A percentile compares a stretch with the other conserved stretches of the same genome.
Conservation (phyloP, 2,888 invertebrate species). For the Anoplius nigerrimus region DNA sequence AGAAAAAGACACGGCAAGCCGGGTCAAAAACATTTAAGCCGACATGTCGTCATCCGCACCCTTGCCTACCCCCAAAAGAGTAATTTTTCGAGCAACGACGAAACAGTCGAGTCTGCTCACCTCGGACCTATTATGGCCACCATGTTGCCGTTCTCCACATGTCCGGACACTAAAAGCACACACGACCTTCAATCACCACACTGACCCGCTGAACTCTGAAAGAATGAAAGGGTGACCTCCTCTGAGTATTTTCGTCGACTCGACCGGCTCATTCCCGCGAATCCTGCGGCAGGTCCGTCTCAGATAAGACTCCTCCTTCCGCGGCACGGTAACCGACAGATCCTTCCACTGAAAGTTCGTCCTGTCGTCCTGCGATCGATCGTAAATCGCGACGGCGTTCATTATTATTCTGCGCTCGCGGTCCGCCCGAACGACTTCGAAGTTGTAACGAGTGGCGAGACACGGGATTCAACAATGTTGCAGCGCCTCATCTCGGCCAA, state of each 20-base stretch:
- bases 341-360: constrained; percentile 50
- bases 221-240: constrained; percentile 47
- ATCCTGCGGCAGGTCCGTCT: constrained; percentile 20
- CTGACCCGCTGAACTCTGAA: too few species aligned
- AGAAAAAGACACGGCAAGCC: neutral
- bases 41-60: neutral
- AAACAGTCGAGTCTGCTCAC: constrained; percentile 50
- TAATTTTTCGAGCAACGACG: neutral
- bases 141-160: constrained; percentile 65
- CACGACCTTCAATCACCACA: too few species aligned
- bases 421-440: neutral
- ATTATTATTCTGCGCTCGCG: neutral
- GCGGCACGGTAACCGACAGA: constrained; percentile 35
- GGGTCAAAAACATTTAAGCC: too few species aligned
- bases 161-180: constrained; percentile 66
- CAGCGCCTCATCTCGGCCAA: neutral
- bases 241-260: constrained; percentile 39
- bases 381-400: neutral
- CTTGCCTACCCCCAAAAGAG: neutral
- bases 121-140: constrained; percentile 73
- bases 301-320: constrained; percentile 10
- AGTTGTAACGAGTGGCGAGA: too few species aligned
- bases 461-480: neutral
- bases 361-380: constrained; percentile 1
- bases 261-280: neutral